Base-by-base conservation (phyloP, 2,888 invertebrate species). In the Idaea straminata region DNA sequence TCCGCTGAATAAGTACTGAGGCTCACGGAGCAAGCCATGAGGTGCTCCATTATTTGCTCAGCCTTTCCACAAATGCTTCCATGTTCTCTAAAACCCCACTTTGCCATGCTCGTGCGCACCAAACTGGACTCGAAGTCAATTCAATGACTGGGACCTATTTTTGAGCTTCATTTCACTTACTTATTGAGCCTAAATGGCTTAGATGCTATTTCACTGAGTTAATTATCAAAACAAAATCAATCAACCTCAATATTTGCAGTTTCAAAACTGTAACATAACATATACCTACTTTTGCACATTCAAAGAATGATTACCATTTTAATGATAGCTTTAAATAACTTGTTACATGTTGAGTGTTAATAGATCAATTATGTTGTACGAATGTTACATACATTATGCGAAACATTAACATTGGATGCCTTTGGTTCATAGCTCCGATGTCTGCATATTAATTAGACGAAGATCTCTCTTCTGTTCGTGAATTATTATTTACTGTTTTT, bases 301-400 rank as follows among this genome's bases (percentile, higher is more conserved):
- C 63, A 34, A 35, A 61, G 6, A 35, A 15, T 15, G 57, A 62
- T 65, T 57, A 59, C 25, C 35, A 63, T 66, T 36, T 63, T 34
- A 59, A 66, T 62, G 57, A 15, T 59, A 35, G 59, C n/a, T 47
- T 38, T 59, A 34, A 5, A 15, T 59, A 47, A 60, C 62, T n/a
- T 35, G 60, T 60, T 59, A 59, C 63, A 47, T 62, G 64, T 60
- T n/a, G 47, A 57, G 64, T 65, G 64, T 63, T 67, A 67, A 65
- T 67, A 57, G 59, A 63, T 62, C 64, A 64, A 67, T 67, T 64
- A 68, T 61, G 62, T 65, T 10, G 60, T 34, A 38, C 62, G 64
- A 61, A 36, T 64, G 68, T 67, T 63, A 63, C 60, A 38, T 63
- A 36, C 62, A 64, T 64, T 61, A 47, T 47, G 47, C 13, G 47